Base-by-base conservation (phyloP, 2,888 invertebrate species). In the Balanococcus diminutus region DNA sequence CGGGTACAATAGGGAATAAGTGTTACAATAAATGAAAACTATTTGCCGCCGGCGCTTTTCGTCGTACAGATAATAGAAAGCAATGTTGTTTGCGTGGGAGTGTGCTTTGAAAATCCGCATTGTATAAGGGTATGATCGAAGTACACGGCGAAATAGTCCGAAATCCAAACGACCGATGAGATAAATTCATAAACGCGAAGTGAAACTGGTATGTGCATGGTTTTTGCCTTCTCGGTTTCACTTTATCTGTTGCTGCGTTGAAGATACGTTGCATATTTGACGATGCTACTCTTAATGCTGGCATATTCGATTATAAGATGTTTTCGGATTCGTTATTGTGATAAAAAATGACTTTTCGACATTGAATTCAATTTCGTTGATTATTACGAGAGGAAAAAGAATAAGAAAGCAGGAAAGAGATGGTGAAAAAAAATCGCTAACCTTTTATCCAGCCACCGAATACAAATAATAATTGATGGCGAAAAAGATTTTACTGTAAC, bases 391-490 rank as follows among this genome's bases (percentile, higher is more conserved):
- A 56, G 3, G 22, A 56, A 22, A 6, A 56, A 0, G 9, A 56
- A 22, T 2, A 56, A 42, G 16, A 42, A 11, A 42, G 42, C 42
- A 42, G 42, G 16, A 42, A 42, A 14, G 16, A 3, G 42, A 56
- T 9, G 56, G 22, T 22, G 56, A 19, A 72, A 25, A 72, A 28
- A 72, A 16, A 72, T 6, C 72, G 31, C 72, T 16, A 28, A 31
- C 31, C 72, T 72, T 28, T 72, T 72, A 25, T 42, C 42, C 42
- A 2, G 16, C 42, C 42, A 42, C 42, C 42, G 16, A 42, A 42
- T 42, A 42, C 42, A 72, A 72, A 72, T 72, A 31, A 72, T 72
- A 72, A 72, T 72, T 72, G 72, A 72, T 72, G 72, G 72, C 72
- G 25, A 72, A 56, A 56, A 31, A 72, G 72, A 72, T 72, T 72